phyloP scores from a whole-genome alignment of 2,888 invertebrate species.

The Ecliptopera silaceata region DNA sequence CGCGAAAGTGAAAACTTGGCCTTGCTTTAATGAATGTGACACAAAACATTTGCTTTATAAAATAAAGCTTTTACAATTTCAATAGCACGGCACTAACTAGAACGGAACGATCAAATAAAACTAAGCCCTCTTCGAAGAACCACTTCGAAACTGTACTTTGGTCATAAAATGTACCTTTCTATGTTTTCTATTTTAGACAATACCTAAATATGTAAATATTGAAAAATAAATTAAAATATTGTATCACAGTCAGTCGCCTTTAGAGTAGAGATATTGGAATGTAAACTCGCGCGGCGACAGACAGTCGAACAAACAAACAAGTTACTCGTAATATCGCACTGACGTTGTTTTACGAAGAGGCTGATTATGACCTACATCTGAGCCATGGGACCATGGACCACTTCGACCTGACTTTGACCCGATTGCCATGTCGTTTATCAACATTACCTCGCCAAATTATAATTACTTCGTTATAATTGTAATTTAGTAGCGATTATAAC shows the following conservation, averaged over 20 bases:
- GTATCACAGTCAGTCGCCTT: too few species aligned
- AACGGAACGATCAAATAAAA: slow-evolving; percentile 12
- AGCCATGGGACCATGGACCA: slow-evolving; percentile 17
- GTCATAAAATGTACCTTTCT: too few species aligned
- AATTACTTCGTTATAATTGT: slow-evolving; percentile 11
- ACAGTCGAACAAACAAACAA: too few species aligned
- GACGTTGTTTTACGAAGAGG: slow-evolving; percentile 7
- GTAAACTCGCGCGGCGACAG: too few species aligned
- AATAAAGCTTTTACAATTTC: not conserved
- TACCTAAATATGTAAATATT: too few species aligned
- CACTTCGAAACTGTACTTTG: not conserved
- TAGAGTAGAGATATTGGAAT: too few species aligned
- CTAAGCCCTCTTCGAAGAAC: slow-evolving; percentile 14
- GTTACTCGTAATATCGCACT: not conserved
- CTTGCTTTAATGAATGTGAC: slow-evolving; percentile 8
- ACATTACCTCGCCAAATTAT: slow-evolving; percentile 13
- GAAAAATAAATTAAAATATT: too few species aligned
- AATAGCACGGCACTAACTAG: slow-evolving; percentile 18
- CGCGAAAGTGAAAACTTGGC: not conserved
- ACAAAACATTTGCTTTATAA: slow-evolving; percentile 12
- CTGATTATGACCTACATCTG: slow-evolving; percentile 24
- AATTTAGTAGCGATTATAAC: slow-evolving; percentile 8
- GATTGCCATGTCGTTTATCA: slow-evolving; percentile 14
- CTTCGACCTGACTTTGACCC: slow-evolving; percentile 22
- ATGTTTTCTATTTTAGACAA: too few species aligned